Percentiles rank a stretch among this genome's conserved stretches.
Conservation (phyloP, 53 echinoderm and acorn worm genomes). For the Pentamera pediparva region DNA sequence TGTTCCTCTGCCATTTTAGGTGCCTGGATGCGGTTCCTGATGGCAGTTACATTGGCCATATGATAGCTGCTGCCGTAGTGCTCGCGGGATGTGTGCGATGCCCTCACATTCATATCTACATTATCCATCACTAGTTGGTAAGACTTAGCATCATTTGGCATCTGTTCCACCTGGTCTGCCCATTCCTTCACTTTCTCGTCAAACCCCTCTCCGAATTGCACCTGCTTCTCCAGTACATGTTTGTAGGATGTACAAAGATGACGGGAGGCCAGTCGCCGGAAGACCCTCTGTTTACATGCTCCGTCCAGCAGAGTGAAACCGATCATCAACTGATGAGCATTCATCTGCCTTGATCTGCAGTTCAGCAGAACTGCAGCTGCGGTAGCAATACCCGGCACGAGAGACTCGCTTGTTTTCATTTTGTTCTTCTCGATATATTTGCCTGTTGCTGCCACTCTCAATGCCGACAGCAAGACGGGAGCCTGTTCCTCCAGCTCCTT, state of each 20-base stretch:
- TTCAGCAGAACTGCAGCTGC: conserved; percentile 39
- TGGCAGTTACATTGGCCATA: conserved; percentile 33
- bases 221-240: conserved; percentile 21
- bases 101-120: conserved; percentile 29
- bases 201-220: conserved; percentile 25
- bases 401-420: conserved; percentile 3
- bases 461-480: neutral
- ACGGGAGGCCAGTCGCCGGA: conserved; percentile 6
- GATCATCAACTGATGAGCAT: conserved; percentile 30
- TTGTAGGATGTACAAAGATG: conserved; percentile 18
- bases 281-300: conserved; percentile 10
- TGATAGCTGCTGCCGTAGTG: conserved; percentile 19
- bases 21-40: conserved; percentile 23
- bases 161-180: conserved; percentile 21
- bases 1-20: neutral
- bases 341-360: conserved; percentile 31
- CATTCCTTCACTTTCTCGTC: conserved; percentile 24
- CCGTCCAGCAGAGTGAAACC: conserved; percentile 37
- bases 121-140: conserved; percentile 47
- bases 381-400: conserved; percentile 11
- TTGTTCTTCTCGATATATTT: neutral
- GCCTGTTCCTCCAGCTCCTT: conserved; percentile 5
- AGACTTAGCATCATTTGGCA: too few species aligned
- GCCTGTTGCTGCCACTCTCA: conserved; percentile 9
- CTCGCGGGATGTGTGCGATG: conserved; percentile 32